Evolutionary conservation across 2,888 invertebrate genomes (phyloP).

Genomic region (Parapristionchus giblindavisi): DNA sequence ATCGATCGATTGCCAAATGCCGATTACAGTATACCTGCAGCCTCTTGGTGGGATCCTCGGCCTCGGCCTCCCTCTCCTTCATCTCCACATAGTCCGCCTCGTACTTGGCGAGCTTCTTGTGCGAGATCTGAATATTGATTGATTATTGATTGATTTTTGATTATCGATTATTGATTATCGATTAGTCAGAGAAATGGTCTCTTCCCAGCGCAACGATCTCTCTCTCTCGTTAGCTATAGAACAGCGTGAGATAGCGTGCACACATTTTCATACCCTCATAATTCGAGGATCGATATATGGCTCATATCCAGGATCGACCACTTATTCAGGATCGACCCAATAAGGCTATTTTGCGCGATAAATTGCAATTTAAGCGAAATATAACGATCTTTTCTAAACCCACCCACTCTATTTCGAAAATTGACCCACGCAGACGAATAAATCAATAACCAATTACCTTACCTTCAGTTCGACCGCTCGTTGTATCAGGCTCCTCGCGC

Average conservation of each 20-base stretch:
- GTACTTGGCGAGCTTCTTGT: constrained; percentile 89
- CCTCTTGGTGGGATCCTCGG: constrained; percentile 73
- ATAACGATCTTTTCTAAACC: no score
- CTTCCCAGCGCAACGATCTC: background rate
- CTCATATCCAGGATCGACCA: no score
- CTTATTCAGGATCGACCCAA: no score
- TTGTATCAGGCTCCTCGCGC: constrained; percentile 87
- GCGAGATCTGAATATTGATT: constrained; percentile 69
- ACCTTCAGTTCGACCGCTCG: constrained; percentile 89
- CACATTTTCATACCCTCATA: no score
- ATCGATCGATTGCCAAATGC: background rate
- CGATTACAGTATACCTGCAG: constrained; percentile 72
- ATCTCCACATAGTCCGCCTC: constrained; percentile 86
- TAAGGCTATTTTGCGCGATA: no score
- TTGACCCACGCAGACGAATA: no score
- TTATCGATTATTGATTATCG: background rate
- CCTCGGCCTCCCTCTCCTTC: constrained; percentile 75
- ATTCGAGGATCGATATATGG: no score
- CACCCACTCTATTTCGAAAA: no score
- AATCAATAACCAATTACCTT: constrained; percentile 5
- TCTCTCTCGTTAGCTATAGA: background rate
- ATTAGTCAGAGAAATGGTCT: background rate
- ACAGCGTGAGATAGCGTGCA: no score
- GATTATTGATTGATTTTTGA: background rate
- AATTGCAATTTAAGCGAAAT: no score